Evolutionary conservation across 2,888 invertebrate species (phyloP).

Genomic region (Drosophila mimetica): DNA sequence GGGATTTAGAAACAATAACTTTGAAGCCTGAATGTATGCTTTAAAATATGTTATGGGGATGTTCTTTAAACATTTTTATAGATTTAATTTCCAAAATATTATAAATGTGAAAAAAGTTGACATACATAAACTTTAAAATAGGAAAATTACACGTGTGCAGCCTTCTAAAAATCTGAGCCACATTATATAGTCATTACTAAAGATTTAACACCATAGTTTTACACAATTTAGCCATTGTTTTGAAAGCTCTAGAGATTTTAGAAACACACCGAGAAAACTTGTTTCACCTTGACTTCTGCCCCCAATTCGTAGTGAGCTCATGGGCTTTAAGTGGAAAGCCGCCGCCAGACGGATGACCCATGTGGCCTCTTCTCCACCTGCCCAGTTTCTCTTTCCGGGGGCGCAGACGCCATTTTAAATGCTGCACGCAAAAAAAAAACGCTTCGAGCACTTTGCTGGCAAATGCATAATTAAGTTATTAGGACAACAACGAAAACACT

Average conservation of each 20-base stretch:
- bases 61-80: not conserved
- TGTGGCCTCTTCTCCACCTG: not conserved
- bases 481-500: constrained; percentile 45
- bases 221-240: constrained; percentile 17
- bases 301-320: constrained; percentile 48
- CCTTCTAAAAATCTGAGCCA: not conserved
- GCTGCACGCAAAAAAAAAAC: constrained; percentile 47
- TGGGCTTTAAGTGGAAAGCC: constrained; percentile 36
- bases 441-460: constrained; percentile 61
- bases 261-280: constrained; percentile 19
- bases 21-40: not conserved
- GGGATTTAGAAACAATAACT: constrained; percentile 19
- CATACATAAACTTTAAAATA: too few species aligned
- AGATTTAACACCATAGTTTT: not conserved
- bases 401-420: constrained; percentile 60
- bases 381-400: constrained; percentile 10
- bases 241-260: constrained; percentile 9
- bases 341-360: constrained; percentile 21
- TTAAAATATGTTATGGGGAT: not conserved
- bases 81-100: not conserved
- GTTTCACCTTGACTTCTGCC: constrained; percentile 2
- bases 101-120: too few species aligned
- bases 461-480: constrained; percentile 75
- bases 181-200: not conserved
- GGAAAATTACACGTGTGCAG: too few species aligned